A percentile compares a stretch with the other conserved stretches of the same genome.
Evolutionary conservation across 2,888 invertebrate genomes (phyloP).

Genomic region (Sphecodes monilicornis): DNA sequence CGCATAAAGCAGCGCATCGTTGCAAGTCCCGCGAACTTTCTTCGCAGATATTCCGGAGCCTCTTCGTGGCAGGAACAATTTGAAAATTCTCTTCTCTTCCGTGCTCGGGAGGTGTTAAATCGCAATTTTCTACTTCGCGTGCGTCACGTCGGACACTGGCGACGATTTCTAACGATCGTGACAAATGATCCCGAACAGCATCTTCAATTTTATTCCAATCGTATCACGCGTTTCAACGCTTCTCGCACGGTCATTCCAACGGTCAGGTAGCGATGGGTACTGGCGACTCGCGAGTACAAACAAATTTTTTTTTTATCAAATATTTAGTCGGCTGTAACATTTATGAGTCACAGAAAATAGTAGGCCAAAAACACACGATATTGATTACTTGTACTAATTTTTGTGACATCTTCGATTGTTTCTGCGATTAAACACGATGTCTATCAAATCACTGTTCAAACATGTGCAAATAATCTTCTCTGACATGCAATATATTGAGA

Average conservation of each 20-base stretch:
- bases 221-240: background rate
- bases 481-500: background rate
- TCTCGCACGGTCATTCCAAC: background rate
- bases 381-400: too few species aligned
- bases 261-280: background rate
- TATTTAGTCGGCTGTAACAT: background rate
- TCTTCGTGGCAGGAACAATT: background rate
- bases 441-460: too few species aligned
- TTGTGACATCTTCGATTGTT: too few species aligned
- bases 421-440: too few species aligned
- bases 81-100: background rate
- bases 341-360: too few species aligned
- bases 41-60: background rate
- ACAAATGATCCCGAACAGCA: background rate
- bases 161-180: conserved; percentile 11
- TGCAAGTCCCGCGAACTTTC: conserved; percentile 2
- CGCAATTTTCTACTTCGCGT: background rate
- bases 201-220: conserved; percentile 9
- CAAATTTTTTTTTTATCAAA: background rate
- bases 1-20: background rate
- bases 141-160: background rate
- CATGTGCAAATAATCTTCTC: background rate
- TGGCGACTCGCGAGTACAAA: background rate
- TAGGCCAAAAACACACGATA: too few species aligned
- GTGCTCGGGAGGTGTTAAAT: background rate